Evolutionary conservation across 2,797 vertebrate species (phyloP).

Genomic region (Sebastes nivosus): DNA sequence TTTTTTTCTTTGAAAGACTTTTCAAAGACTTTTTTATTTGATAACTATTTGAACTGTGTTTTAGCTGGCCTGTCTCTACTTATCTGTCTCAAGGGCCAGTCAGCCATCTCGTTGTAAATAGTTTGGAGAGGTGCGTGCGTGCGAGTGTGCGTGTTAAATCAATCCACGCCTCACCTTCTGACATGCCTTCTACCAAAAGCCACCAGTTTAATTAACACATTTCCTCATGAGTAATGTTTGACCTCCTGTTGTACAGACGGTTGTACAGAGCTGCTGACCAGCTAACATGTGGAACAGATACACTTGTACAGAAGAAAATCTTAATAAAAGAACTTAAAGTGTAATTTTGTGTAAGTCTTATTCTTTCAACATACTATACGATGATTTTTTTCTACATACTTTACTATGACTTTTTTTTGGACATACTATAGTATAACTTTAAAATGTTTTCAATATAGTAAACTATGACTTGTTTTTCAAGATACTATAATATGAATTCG

Average conservation of each 20-base stretch:
- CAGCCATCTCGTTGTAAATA: slow-evolving; percentile 56
- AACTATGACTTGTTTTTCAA: no score
- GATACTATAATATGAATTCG: no score
- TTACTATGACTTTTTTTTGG: no score
- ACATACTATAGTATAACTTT: no score
- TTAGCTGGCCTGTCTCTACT: slow-evolving; percentile 24
- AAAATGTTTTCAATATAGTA: no score
- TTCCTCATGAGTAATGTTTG: slow-evolving; percentile 36
- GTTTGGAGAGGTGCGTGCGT: slow-evolving; percentile 5
- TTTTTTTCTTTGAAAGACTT: slow-evolving; percentile 32
- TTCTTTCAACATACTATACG: not conserved
- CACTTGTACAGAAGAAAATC: slow-evolving; percentile 67
- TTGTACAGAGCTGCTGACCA: slow-evolving; percentile 62
- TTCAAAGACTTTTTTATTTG: slow-evolving; percentile 50
- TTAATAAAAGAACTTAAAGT: slow-evolving; percentile 69
- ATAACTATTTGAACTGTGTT: slow-evolving; percentile 34
- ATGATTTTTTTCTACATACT: no score
- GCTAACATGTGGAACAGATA: slow-evolving; percentile 54
- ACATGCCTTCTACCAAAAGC: slow-evolving; percentile 37
- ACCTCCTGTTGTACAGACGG: slow-evolving; percentile 58
- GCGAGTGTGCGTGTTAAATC: not conserved
- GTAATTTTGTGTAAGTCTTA: not conserved
- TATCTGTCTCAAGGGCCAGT: slow-evolving; percentile 26
- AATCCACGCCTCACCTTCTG: slow-evolving; percentile 21
- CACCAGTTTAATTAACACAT: slow-evolving; percentile 28